phyloP scores from a whole-genome alignment of 2,797 vertebrate species.

The Oryzias dopingdopingensis region DNA sequence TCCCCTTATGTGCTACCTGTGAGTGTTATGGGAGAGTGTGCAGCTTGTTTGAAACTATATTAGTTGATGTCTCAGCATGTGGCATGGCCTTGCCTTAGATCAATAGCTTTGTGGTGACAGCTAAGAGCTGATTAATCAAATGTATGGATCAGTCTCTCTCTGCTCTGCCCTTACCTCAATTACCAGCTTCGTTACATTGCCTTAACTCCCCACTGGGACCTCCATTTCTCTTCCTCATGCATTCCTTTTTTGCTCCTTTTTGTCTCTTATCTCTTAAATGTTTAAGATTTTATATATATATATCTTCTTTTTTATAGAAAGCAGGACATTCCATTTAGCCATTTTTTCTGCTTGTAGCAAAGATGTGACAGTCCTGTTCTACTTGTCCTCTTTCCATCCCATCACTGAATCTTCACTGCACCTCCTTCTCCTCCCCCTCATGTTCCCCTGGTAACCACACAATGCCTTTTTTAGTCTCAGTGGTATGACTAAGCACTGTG shows the following conservation, averaged over 20 bases:
- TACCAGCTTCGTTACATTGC: conserved; percentile 79
- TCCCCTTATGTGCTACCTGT: too few species aligned
- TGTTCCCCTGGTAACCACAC: conserved; percentile 54
- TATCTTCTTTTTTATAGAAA: too few species aligned
- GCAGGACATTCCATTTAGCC: too few species aligned
- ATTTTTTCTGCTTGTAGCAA: too few species aligned
- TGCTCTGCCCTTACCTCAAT: conserved; percentile 74
- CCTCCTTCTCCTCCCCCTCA: conserved; percentile 26
- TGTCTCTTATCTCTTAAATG: conserved; percentile 20
- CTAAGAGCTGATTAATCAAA: conserved; percentile 81
- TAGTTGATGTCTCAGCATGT: conserved; percentile 29
- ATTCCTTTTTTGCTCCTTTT: conserved; percentile 1
- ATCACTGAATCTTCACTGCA: conserved; percentile 40
- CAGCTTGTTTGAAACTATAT: conserved; percentile 18
- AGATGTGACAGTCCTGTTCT: neutral
- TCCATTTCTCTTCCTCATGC: conserved; percentile 29
- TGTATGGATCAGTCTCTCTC: conserved; percentile 74
- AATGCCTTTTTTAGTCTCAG: conserved; percentile 59
- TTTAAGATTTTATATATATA: too few species aligned
- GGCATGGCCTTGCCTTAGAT: conserved; percentile 62
- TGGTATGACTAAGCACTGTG: conserved; percentile 73
- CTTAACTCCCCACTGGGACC: conserved; percentile 74
- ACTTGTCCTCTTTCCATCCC: conserved; percentile 19
- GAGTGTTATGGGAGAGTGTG: neutral
- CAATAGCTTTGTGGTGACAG: conserved; percentile 77